phyloP scores from a whole-genome alignment of 1,140 invertebrate genomes.

The Caligus rogercresseyi region DNA sequence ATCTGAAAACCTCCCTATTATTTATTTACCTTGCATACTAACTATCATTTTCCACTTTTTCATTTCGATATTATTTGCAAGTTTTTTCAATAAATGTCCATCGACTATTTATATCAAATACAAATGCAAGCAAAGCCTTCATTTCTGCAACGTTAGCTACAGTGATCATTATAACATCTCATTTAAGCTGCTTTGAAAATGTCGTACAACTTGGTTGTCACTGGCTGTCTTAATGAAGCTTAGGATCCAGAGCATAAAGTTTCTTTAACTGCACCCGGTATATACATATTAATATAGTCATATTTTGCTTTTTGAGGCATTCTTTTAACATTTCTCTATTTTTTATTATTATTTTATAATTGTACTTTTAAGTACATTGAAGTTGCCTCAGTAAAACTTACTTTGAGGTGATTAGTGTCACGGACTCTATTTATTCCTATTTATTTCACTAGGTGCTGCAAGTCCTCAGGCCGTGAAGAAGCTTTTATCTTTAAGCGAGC shows the following conservation, averaged over 20 bases:
- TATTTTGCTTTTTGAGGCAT: neutral
- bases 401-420: neutral
- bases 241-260: no score
- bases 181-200: no score
- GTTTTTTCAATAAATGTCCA: no score
- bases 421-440: neutral
- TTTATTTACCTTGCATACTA: no score
- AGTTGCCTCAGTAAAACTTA: neutral
- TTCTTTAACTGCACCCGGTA: neutral
- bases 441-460: slow-evolving; percentile 32
- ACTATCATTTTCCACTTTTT: no score
- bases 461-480: slow-evolving; percentile 39
- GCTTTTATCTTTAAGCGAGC: slow-evolving; percentile 33
- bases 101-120: no score
- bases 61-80: no score
- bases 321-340: neutral
- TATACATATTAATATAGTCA: slow-evolving; percentile 1
- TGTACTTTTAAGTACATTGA: slow-evolving; percentile 1
- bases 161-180: no score
- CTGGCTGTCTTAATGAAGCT: no score
- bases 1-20: neutral
- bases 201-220: no score
- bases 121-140: no score
- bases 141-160: no score
- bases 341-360: neutral